Base-by-base conservation (phyloP, 1,140 invertebrate genomes). In the Brachionus sp. region DNA sequence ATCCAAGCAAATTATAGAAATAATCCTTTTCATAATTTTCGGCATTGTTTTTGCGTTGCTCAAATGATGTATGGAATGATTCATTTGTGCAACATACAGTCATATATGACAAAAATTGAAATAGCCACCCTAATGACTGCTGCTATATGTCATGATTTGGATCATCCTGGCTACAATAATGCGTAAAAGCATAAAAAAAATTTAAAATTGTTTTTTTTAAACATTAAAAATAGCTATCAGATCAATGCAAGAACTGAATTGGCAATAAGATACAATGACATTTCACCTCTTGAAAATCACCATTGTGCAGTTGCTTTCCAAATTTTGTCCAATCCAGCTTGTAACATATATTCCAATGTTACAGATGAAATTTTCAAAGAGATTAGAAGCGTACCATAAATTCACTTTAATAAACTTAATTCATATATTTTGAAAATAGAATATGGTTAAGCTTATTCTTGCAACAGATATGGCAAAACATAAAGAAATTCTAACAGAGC, bases 1-100 rank as follows among this genome's bases (percentile, higher is more conserved):
- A 93, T 95, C 39, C 94, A 95, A 87, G 93, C 94, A 87, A 94
- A 94, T 88, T 95, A 95, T 90, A 93, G 94, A 88, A 93, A 94
- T 88, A 94, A 94, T 86, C 94, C 94, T 64, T 95, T 95, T 90
- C 94, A 95, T 87, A 95, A 95, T 90, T 95, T 95, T 88, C 91
- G 93, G 66, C 94, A 95, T 87, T 94, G 93, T 86, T 95, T 95
- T 89, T 95, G 93, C 89, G 94, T 95, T 73, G 92, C 94, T 57
- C 94, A 95, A 91, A 95, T 95, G 94, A 94, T 94, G 90, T 92
- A 91, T 84, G 88, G 88, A 25, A 75, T 85, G 29, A 82, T 85
- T 77, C 78, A 85, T 77, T 46, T 84, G 33, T 85, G 77, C 62
- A 90, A 93, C 85, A 87, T 94, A 19, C 89, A 75, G 25, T 77